phyloP scores from a whole-genome alignment of 2,797 vertebrate genomes.

The Spinus pinus region DNA sequence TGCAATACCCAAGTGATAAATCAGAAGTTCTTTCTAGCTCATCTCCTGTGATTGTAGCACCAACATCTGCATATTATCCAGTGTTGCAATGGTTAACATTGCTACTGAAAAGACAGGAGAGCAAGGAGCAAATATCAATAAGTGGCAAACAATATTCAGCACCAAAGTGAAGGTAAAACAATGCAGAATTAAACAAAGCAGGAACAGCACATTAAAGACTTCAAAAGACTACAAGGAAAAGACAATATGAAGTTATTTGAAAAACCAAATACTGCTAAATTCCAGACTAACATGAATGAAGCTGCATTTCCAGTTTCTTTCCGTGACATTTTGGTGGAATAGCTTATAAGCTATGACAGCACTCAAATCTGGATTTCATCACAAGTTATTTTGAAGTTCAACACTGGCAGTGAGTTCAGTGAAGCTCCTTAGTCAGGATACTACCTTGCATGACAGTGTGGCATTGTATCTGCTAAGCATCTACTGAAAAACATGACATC shows the following conservation, averaged over 20 bases:
- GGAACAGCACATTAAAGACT: not conserved
- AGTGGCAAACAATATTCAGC: not conserved
- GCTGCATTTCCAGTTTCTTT: not conserved
- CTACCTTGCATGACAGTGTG: not conserved
- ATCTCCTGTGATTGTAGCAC: not conserved
- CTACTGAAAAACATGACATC: not conserved
- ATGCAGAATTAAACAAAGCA: not conserved
- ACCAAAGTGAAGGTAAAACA: not conserved
- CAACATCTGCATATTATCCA: not conserved
- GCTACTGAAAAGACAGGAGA: not conserved
- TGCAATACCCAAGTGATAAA: not conserved
- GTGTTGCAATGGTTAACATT: not conserved
- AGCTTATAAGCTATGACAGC: not conserved
- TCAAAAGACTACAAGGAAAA: not conserved
- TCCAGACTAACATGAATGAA: not conserved
- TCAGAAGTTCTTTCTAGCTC: not conserved
- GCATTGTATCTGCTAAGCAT: not conserved
- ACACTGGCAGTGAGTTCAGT: not conserved
- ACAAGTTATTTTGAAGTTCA: not conserved
- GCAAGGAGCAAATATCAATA: not conserved
- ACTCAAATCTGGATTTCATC: not conserved
- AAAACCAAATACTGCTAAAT: not conserved
- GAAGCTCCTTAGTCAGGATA: not conserved
- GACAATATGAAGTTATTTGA: not conserved
- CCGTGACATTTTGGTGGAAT: not conserved